Percentiles rank a stretch among this genome's conserved stretches.
Conservation (phyloP, 2,797 vertebrate genomes). For the Enteromius mattozi region DNA sequence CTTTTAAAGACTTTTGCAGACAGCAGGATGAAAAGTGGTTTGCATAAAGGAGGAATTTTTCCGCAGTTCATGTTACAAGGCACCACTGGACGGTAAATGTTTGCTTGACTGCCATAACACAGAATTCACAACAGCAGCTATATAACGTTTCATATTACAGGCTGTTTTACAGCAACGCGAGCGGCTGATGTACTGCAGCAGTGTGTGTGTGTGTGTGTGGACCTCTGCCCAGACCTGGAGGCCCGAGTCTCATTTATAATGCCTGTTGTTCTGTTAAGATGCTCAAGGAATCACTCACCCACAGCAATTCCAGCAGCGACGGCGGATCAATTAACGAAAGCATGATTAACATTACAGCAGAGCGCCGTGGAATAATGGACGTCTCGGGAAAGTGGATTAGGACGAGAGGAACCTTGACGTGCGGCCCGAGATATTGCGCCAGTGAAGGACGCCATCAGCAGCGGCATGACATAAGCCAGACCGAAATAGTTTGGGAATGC, state of each 20-base stretch:
- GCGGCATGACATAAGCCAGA: constrained; percentile 79
- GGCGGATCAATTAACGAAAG: constrained; percentile 79
- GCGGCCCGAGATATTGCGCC: constrained; percentile 69
- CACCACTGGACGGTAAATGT: constrained; percentile 28
- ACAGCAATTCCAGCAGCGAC: constrained; percentile 50
- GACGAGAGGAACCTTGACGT: constrained; percentile 72
- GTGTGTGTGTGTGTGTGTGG: constrained; percentile 22
- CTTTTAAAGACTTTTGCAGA: constrained; percentile 14
- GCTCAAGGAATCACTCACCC: constrained; percentile 50
- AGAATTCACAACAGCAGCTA: constrained; percentile 17
- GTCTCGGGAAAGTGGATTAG: constrained; percentile 77
- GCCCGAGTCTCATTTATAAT: constrained; percentile 40
- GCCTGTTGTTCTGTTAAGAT: constrained; percentile 48
- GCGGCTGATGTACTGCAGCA: neutral
- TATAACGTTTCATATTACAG: constrained; percentile 40
- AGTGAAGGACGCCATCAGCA: constrained; percentile 82
- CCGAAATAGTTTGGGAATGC: constrained; percentile 82
- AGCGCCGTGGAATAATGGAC: constrained; percentile 69
- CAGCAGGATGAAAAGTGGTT: constrained; percentile 2
- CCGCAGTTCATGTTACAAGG: constrained; percentile 16
- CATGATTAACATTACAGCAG: constrained; percentile 76
- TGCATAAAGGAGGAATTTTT: constrained; percentile 26
- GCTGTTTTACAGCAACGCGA: constrained; percentile 23
- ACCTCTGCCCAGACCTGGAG: constrained; percentile 41
- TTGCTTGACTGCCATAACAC: constrained; percentile 31